These are phyloP conservation scores for Marronus borbonicus DNA, from an alignment of 2,888 invertebrate species.

Conservation along the genomic window DNA sequence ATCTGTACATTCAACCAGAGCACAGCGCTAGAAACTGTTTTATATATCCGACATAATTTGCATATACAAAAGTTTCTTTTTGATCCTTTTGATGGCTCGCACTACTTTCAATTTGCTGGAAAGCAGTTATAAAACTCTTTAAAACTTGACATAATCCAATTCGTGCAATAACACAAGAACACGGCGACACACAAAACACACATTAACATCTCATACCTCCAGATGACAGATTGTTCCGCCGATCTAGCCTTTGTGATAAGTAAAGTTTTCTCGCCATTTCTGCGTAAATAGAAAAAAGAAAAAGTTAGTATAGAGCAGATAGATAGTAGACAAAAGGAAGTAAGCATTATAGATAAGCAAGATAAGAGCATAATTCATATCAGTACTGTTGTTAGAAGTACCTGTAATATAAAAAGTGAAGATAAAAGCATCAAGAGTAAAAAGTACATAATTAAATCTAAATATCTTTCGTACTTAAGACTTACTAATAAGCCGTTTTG, in stretches of 20 bases:
- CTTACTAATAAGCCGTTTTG: too few species aligned
- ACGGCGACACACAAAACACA: constrained; percentile 41
- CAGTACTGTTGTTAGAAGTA: background rate
- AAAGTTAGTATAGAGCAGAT: constrained; percentile 54
- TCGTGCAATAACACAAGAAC: constrained; percentile 39
- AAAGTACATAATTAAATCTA: background rate
- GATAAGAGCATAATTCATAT: background rate
- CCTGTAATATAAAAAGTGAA: background rate
- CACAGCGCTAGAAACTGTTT: too few species aligned
- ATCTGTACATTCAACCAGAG: too few species aligned
- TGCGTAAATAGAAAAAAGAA: constrained; percentile 64
- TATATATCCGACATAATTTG: background rate
- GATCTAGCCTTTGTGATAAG: constrained; percentile 71
- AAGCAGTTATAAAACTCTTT: constrained; percentile 38
- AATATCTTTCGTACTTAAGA: too few species aligned
- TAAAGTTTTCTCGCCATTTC: constrained; percentile 71
- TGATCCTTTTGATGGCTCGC: background rate
- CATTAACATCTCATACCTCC: constrained; percentile 65
- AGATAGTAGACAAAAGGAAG: constrained; percentile 37
- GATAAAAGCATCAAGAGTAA: constrained; percentile 19
- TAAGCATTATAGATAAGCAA: constrained; percentile 8
- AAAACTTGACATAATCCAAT: constrained; percentile 33
- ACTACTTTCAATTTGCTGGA: constrained; percentile 20
- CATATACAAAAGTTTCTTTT: background rate
- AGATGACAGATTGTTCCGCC: constrained; percentile 70